phyloP scores from a whole-genome alignment of 2,797 vertebrate genomes.

The Hydrocynus forskahlii region DNA sequence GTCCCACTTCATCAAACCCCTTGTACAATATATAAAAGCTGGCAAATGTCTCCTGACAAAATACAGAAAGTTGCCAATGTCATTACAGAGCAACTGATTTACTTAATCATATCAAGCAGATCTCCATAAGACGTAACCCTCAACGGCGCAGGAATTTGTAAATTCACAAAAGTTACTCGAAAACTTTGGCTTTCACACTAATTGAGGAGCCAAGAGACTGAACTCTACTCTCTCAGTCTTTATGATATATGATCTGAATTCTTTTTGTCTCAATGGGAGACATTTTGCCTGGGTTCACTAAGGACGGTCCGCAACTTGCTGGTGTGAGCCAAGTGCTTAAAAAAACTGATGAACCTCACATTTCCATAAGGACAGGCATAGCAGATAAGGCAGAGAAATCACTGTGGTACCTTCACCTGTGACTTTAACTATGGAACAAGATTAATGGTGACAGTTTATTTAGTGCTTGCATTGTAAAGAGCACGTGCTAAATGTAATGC shows the following conservation, averaged over 20 bases:
- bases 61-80: no score
- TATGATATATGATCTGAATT: constrained; percentile 21
- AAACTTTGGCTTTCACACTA: neutral
- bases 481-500: neutral
- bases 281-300: neutral
- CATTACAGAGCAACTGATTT: no score
- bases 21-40: no score
- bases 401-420: neutral
- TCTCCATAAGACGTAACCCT: neutral
- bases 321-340: constrained; percentile 13
- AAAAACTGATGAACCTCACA: neutral
- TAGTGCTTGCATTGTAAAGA: neutral
- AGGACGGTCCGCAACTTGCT: neutral
- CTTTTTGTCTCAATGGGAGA: neutral
- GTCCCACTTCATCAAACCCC: no score
- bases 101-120: neutral
- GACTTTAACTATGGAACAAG: neutral
- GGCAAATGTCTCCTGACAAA: no score
- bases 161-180: constrained; percentile 17
- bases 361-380: neutral
- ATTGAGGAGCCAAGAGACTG: neutral
- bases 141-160: neutral
- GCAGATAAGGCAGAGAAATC: constrained; percentile 11
- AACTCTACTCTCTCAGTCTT: constrained; percentile 4
- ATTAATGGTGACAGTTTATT: constrained; percentile 14